Evolutionary conservation across 2,888 invertebrate genomes (phyloP).

Genomic region (Automeris io): DNA sequence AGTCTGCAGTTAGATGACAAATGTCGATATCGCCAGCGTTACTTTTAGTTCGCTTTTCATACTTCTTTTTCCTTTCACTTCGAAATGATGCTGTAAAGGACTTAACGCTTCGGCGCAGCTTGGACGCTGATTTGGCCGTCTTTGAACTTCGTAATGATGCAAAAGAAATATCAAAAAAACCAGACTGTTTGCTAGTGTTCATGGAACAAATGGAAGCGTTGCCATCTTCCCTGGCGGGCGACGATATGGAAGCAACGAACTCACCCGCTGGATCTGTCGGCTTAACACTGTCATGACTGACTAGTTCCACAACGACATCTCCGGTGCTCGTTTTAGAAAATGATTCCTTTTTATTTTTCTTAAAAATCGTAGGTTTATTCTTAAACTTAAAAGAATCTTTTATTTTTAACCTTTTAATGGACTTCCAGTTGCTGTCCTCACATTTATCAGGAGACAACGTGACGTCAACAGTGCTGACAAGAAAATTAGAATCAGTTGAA

Average conservation of each 20-base stretch:
- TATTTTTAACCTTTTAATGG: conserved; percentile 69
- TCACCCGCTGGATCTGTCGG: conserved; percentile 67
- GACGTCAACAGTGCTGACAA: conserved; percentile 55
- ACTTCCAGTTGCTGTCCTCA: conserved; percentile 71
- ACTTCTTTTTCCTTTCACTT: conserved; percentile 71
- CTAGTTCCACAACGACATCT: conserved; percentile 60
- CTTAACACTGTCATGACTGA: conserved; percentile 58
- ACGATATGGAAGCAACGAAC: conserved; percentile 63
- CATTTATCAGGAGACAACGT: conserved; percentile 63
- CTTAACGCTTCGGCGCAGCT: conserved; percentile 66
- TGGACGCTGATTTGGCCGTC: conserved; percentile 68
- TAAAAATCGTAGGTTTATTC: conserved; percentile 67
- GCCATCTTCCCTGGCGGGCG: conserved; percentile 67
- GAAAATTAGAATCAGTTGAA: conserved; percentile 68
- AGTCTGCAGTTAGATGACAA: conserved; percentile 45
- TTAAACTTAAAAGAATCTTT: conserved; percentile 74
- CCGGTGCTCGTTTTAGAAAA: conserved; percentile 50
- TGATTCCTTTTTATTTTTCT: conserved; percentile 62
- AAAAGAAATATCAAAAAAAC: conserved; percentile 70
- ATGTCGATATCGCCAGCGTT: conserved; percentile 62
- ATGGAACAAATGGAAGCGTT: conserved; percentile 65
- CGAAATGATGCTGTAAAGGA: conserved; percentile 73
- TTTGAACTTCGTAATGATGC: conserved; percentile 62
- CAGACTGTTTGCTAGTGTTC: conserved; percentile 69
- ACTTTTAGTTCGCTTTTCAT: conserved; percentile 60